phyloP scores from a whole-genome alignment of 1,140 invertebrate species.

The Cecropterus lyciades region DNA sequence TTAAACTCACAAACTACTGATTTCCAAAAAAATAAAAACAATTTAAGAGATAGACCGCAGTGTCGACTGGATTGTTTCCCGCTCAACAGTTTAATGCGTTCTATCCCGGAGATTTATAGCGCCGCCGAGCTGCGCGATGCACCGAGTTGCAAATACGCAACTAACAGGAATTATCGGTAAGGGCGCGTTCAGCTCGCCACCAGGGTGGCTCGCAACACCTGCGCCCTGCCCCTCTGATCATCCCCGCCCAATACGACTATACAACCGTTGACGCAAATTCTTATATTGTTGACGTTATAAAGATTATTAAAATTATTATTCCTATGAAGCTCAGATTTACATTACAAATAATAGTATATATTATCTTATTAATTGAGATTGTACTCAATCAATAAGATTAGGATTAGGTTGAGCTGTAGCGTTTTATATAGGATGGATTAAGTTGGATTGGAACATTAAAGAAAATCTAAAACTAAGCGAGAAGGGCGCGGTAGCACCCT shows the following conservation, averaged over 20 bases:
- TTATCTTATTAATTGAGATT: no score
- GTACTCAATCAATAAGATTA: no score
- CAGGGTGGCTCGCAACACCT: conserved; percentile 9
- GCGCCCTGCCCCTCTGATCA: conserved; percentile 15
- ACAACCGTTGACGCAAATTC: background rate
- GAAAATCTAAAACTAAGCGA: no score
- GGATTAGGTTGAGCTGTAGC: no score
- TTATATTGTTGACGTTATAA: no score
- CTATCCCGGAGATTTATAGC: background rate
- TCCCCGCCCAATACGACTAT: background rate
- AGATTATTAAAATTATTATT: no score
- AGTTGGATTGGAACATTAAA: no score
- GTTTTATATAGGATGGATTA: no score
- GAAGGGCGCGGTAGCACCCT: no score
- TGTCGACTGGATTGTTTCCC: background rate
- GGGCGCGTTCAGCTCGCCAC: conserved; percentile 12
- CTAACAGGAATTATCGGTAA: conserved; percentile 21
- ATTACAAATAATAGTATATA: no score
- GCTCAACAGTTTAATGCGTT: conserved; percentile 11
- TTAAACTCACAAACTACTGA: conserved; percentile 8
- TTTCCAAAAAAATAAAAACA: background rate
- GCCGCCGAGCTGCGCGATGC: conserved; percentile 9
- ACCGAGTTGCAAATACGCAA: conserved; percentile 21
- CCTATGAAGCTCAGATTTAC: no score
- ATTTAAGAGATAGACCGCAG: background rate